These are phyloP conservation scores for Apodemia duryi DNA, from an alignment of 2,888 invertebrate genomes.

Conservation along the genomic window DNA sequence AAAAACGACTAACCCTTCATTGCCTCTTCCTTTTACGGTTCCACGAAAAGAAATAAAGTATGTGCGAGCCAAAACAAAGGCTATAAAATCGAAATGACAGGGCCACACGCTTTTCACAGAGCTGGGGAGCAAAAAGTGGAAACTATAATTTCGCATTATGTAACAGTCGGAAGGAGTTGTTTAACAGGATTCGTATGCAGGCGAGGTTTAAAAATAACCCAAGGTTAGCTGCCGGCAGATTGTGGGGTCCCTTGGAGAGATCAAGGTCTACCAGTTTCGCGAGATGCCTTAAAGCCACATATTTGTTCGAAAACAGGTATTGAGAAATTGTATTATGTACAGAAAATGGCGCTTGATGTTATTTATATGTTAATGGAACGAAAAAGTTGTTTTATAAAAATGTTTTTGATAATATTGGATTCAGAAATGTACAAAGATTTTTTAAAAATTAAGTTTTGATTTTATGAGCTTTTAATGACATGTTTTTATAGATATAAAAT, in stretches of 20 bases:
- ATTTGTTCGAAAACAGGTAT: slow-evolving; percentile 42
- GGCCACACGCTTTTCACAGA: slow-evolving; percentile 71
- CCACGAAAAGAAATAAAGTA: slow-evolving; percentile 74
- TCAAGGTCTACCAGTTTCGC: slow-evolving; percentile 74
- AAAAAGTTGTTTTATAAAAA: slow-evolving; percentile 7
- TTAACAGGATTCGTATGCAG: slow-evolving; percentile 68
- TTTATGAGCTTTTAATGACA: no score
- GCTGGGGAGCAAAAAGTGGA: slow-evolving; percentile 51
- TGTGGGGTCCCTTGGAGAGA: slow-evolving; percentile 69
- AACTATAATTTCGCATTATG: slow-evolving; percentile 75
- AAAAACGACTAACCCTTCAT: slow-evolving; percentile 74
- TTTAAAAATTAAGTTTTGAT: no score
- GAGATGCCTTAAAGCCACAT: slow-evolving; percentile 57
- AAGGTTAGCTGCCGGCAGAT: slow-evolving; percentile 65
- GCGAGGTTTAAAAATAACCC: slow-evolving; percentile 74
- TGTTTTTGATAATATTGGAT: neutral
- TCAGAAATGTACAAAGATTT: no score
- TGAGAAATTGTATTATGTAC: slow-evolving; percentile 31
- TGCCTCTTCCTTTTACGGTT: slow-evolving; percentile 78
- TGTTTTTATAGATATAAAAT: no score
- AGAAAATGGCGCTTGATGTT: slow-evolving; percentile 27
- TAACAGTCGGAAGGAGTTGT: slow-evolving; percentile 75
- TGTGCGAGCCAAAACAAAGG: slow-evolving; percentile 73
- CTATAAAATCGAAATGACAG: slow-evolving; percentile 71
- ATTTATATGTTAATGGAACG: slow-evolving; percentile 22